Evolutionary conservation across 2,797 vertebrate species (phyloP).

Genomic region (Myotis daubentonii): DNA sequence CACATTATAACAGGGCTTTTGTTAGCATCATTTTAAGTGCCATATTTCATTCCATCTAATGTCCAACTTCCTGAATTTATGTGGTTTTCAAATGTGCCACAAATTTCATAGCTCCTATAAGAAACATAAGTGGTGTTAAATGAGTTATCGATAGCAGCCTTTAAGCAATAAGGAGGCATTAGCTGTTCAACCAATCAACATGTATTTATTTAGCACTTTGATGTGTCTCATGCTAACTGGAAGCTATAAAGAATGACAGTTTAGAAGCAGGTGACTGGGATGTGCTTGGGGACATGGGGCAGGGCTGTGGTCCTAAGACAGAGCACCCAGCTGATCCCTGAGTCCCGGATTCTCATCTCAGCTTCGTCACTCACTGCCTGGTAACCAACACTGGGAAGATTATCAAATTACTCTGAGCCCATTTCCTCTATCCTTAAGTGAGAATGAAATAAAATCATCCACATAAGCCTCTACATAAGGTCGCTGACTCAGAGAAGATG

Average conservation of each 20-base stretch:
- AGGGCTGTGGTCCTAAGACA: background rate
- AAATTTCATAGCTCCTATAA: background rate
- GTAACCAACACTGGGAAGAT: background rate
- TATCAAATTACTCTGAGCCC: background rate
- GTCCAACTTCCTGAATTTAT: background rate
- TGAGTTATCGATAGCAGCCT: background rate
- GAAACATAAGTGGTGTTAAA: constrained; percentile 17
- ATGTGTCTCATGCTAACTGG: background rate
- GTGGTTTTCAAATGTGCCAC: background rate
- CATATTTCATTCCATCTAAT: background rate
- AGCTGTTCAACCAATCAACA: background rate
- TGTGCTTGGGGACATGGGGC: background rate
- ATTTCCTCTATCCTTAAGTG: background rate
- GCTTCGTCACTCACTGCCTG: too few species aligned
- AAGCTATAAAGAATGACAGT: background rate
- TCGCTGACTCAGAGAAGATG: background rate
- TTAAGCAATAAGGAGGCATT: background rate
- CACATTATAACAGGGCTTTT: background rate
- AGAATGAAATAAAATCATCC: background rate
- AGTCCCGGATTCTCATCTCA: background rate
- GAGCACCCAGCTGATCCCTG: background rate
- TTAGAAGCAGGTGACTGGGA: background rate
- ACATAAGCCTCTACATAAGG: background rate
- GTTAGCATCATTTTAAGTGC: constrained; percentile 30
- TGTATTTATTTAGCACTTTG: background rate